Evolutionary conservation across 92 coral and sea anemone genomes (phyloP), one percentile per base, ranked within the genome.

Genomic region (Blastomussa wellsi): DNA sequence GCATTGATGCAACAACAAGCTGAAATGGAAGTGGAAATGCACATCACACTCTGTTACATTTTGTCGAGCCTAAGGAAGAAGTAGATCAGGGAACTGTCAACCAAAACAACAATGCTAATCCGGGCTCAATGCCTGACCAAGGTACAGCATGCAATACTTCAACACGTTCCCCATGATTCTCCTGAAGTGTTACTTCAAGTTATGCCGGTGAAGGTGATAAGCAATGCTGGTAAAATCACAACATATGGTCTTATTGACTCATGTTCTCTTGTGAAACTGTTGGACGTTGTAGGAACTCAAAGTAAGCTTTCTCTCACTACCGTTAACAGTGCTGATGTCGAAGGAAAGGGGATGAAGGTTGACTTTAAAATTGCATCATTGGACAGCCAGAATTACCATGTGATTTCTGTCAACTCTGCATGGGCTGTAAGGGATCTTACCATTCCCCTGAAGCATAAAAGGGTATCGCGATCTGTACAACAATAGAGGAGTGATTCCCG

Each of bases 401-500:
- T 84, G n/a, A 74, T 90, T 39, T 29, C 52, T 17, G 87, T 91
- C 42, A 76, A 84, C 24, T 76, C 85, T 60, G 94, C 91, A 31
- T 91, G 90, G 89, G 91, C 94, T 24, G 79, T 88, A 35, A 90
- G 83, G 68, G 89, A 87, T 65, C 88, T 90, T 49, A 80, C 87
- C 32, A 90, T 90, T 83, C 93, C 93, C 38, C 52, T 83, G 33
- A 90, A 87, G 83, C 91, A 84, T 14, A 77, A 49, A 65, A 82
- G 57, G 64, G 62, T 87, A 7, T 35, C 90, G 41, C 79, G 74
- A 17, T 84, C 78, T 48, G 76, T 83, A 19, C 42, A 48, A 29
- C 89, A 78, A 13, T 91, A 91, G 87, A 90, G 53, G 85, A 83
- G 31, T 69, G 62, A 20, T 90, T 87, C 79, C 87, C 92, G n/a